phyloP scores from a whole-genome alignment of 1,140 invertebrate genomes.

The Heliconius eleuchia region DNA sequence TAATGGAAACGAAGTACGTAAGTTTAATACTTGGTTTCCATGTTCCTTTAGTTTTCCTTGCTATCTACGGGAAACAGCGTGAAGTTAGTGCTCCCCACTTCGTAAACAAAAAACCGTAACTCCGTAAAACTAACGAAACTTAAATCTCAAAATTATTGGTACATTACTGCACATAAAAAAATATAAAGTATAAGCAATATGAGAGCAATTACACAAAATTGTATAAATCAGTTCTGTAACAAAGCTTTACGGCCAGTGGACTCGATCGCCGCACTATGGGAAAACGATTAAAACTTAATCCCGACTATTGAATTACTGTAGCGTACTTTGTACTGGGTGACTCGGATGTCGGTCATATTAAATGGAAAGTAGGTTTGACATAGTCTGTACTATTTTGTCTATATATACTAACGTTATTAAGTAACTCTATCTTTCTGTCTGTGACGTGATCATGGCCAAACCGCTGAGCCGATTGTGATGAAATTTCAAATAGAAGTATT shows the following conservation, averaged over 20 bases:
- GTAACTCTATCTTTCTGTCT: too few species aligned
- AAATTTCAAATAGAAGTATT: too few species aligned
- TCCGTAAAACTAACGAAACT: neutral
- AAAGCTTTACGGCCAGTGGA: slow-evolving; percentile 6
- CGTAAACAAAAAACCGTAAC: neutral
- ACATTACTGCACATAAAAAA: neutral
- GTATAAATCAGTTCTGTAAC: slow-evolving; percentile 6
- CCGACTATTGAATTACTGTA: slow-evolving; percentile 12
- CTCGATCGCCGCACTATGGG: slow-evolving; percentile 9
- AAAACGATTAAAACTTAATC: slow-evolving; percentile 12
- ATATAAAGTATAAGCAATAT: neutral
- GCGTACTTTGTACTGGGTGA: neutral
- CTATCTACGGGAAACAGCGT: too few species aligned
- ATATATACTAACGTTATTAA: neutral
- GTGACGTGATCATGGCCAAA: too few species aligned
- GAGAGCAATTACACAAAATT: slow-evolving; percentile 3
- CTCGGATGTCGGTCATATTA: neutral
- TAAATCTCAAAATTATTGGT: neutral
- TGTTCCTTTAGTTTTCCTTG: too few species aligned
- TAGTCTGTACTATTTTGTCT: neutral
- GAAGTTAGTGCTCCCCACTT: too few species aligned
- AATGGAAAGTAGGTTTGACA: neutral
- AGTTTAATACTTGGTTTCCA: too few species aligned
- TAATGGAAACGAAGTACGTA: too few species aligned
- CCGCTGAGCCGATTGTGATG: too few species aligned